phyloP scores from a whole-genome alignment of 2,888 invertebrate genomes.

The Limnephilus auricula region DNA sequence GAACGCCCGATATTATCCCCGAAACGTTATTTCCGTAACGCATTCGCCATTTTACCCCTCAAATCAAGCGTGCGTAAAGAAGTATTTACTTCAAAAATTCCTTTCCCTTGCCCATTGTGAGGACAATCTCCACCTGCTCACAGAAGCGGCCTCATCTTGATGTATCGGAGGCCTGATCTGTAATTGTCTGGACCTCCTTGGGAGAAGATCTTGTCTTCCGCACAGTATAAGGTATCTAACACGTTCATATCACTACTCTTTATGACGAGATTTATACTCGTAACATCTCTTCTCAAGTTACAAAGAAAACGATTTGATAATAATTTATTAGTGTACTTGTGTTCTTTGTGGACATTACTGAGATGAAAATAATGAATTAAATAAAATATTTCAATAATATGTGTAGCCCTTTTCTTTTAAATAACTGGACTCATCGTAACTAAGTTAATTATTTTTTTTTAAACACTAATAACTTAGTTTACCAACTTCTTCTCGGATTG shows the following conservation, averaged over 20 bases:
- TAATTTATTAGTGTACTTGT: neutral
- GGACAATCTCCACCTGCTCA: neutral
- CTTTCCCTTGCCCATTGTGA: neutral
- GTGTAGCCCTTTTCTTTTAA: too few relatives aligned
- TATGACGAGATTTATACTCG: neutral
- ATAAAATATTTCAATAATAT: too few relatives aligned
- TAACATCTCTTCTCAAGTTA: neutral
- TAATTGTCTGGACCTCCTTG: conserved; percentile 61
- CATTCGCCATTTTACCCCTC: too few relatives aligned
- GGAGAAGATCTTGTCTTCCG: conserved; percentile 58
- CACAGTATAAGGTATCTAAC: conserved; percentile 25
- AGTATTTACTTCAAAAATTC: too few relatives aligned
- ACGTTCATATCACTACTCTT: neutral
- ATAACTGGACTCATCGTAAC: too few relatives aligned
- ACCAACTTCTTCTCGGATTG: too few relatives aligned
- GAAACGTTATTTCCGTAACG: too few relatives aligned
- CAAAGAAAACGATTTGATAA: neutral
- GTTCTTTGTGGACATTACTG: neutral
- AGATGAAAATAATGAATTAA: too few relatives aligned
- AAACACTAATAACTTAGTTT: too few relatives aligned
- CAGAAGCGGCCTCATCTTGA: conserved; percentile 58
- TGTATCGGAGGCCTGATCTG: conserved; percentile 60
- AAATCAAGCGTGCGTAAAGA: too few relatives aligned
- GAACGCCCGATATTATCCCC: too few relatives aligned
- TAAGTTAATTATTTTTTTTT: too few relatives aligned